These are phyloP conservation scores for Lasioglossum lativentre DNA, from an alignment of 2,888 invertebrate genomes.

Conservation along the genomic window DNA sequence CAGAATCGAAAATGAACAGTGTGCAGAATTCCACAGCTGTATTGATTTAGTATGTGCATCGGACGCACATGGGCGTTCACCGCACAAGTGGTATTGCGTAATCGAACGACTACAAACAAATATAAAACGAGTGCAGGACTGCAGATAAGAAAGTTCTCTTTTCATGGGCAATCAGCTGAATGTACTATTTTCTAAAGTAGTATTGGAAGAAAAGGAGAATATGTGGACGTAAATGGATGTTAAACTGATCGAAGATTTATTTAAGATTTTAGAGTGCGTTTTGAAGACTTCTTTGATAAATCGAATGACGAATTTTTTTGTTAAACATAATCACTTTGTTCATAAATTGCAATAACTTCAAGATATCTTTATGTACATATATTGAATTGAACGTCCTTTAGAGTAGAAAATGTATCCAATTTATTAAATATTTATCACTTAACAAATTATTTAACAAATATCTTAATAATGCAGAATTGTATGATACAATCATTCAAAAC, in stretches of 20 bases:
- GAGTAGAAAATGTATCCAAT: neutral
- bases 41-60: conserved; percentile 13
- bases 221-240: neutral
- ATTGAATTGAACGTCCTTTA: neutral
- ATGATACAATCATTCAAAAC: no score
- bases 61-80: conserved; percentile 4
- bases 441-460: no score
- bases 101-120: neutral
- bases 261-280: neutral
- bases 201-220: neutral
- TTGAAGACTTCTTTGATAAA: neutral
- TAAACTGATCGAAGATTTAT: neutral
- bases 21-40: neutral
- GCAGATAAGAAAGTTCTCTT: neutral
- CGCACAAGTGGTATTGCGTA: neutral
- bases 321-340: neutral
- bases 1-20: neutral
- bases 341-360: no score
- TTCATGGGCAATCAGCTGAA: neutral
- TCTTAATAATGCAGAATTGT: no score
- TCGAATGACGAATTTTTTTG: neutral
- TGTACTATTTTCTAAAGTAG: neutral
- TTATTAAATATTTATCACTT: no score
- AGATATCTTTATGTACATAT: neutral
- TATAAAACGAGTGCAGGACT: neutral